Conservation (phyloP, 2,113 vertebrate genomes). For the Ramphastos sulfuratus region DNA sequence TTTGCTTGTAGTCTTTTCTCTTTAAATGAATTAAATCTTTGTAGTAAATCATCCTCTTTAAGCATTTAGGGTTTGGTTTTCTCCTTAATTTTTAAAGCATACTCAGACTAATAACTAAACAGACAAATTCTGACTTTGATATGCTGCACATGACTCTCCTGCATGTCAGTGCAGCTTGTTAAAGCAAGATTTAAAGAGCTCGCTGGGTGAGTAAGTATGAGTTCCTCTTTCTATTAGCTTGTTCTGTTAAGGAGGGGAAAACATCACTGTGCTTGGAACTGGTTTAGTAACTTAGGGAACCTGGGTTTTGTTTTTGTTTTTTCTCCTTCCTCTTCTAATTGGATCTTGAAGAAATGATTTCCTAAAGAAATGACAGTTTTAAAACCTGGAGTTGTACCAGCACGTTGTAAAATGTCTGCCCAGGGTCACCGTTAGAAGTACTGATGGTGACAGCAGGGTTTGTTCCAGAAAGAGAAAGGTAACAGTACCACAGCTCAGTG, state of each 20-base stretch:
- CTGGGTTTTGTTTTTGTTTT: rapidly evolving
- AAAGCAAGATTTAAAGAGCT: neutral
- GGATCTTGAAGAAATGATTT: neutral
- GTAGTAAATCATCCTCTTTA: neutral
- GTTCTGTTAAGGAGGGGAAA: neutral
- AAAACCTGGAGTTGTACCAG: neutral
- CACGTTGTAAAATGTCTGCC: neutral
- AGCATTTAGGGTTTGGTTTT: neutral
- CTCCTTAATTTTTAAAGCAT: neutral
- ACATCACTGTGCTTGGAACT: neutral
- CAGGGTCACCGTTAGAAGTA: neutral
- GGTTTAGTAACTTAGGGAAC: neutral
- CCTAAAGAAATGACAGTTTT: conserved; percentile 9
- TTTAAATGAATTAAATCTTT: neutral
- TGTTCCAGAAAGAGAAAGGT: neutral
- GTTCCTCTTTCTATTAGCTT: neutral
- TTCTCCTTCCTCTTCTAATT: neutral
- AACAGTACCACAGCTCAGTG: neutral
- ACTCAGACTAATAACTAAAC: neutral
- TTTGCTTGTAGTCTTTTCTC: neutral
- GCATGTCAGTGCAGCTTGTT: neutral
- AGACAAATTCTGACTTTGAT: neutral
- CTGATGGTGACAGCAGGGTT: conserved; percentile 3
- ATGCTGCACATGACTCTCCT: neutral
- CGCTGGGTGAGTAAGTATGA: neutral